phyloP scores from a whole-genome alignment of 2,797 vertebrate species.

The Phataginus tetradactyla region DNA sequence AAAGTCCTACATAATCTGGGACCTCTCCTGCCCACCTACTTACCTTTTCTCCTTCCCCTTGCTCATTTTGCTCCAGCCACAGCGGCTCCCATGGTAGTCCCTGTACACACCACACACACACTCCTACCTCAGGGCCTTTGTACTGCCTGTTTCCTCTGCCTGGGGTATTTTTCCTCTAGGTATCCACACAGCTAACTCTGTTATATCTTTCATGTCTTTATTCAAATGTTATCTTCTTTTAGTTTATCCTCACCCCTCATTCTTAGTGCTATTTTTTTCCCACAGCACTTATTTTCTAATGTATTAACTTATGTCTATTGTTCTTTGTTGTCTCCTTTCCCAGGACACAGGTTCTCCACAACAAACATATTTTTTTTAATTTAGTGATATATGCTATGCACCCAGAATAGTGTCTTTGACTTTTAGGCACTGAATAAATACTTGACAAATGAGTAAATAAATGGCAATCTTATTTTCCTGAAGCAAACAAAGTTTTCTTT shows the following conservation, averaged over 20 bases:
- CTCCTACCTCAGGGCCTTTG: not conserved
- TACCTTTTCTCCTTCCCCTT: not conserved
- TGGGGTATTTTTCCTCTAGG: not conserved
- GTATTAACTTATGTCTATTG: not conserved
- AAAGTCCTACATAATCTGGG: not conserved
- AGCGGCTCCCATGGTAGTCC: not conserved
- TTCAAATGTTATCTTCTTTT: not conserved
- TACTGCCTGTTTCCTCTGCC: not conserved
- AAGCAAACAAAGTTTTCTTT: slow-evolving; percentile 38
- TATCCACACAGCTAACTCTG: not conserved
- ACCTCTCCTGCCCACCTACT: not conserved
- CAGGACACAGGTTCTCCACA: not conserved
- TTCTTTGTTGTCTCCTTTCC: not conserved
- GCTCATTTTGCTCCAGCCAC: not conserved
- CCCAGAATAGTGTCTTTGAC: not conserved
- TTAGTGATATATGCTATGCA: not conserved
- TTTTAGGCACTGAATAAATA: slow-evolving; percentile 39
- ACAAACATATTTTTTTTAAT: not conserved
- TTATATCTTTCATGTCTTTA: not conserved
- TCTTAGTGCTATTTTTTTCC: not conserved
- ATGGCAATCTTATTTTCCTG: slow-evolving; percentile 38
- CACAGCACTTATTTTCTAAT: slow-evolving; percentile 15
- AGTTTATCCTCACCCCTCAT: not conserved
- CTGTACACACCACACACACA: not conserved
- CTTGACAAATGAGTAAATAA: slow-evolving; percentile 48